phyloP scores from a whole-genome alignment of 2,797 vertebrate species.

The Sebastes kiyomatsui region DNA sequence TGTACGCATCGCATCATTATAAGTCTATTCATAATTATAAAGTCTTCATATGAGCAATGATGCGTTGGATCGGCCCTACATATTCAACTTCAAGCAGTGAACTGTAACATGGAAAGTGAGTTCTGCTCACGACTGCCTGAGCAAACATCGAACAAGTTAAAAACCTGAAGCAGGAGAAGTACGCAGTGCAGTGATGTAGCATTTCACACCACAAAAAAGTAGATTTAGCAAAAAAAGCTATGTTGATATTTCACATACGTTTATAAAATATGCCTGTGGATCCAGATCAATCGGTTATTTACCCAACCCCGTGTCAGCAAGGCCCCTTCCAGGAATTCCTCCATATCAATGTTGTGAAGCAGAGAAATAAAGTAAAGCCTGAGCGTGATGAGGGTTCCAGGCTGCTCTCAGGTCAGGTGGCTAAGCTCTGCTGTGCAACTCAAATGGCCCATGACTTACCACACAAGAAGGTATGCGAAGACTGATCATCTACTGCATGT shows the following conservation, averaged over 20 bases:
- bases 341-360: constrained; percentile 90
- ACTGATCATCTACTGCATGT: constrained; percentile 97
- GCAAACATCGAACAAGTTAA: constrained; percentile 47
- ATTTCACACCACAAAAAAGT: constrained; percentile 43
- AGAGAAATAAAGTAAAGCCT: constrained; percentile 91
- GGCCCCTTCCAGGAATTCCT: constrained; percentile 85
- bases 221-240: constrained; percentile 28
- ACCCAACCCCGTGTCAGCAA: constrained; percentile 64
- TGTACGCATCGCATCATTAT: constrained; percentile 46
- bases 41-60: constrained; percentile 42
- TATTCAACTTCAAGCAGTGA: constrained; percentile 39
- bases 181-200: constrained; percentile 49
- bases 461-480: constrained; percentile 98
- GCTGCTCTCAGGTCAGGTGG: constrained; percentile 91
- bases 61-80: constrained; percentile 36
- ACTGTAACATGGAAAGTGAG: constrained; percentile 44
- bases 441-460: constrained; percentile 98
- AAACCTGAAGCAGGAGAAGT: constrained; percentile 34
- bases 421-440: constrained; percentile 77
- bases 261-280: constrained; percentile 59
- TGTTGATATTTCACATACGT: constrained; percentile 56
- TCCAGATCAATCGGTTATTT: constrained; percentile 72
- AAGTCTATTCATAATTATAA: constrained; percentile 61
- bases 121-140: constrained; percentile 46
- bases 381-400: constrained; percentile 95